phyloP scores from a whole-genome alignment of 2,888 invertebrate genomes.

The Merodon equestris region DNA sequence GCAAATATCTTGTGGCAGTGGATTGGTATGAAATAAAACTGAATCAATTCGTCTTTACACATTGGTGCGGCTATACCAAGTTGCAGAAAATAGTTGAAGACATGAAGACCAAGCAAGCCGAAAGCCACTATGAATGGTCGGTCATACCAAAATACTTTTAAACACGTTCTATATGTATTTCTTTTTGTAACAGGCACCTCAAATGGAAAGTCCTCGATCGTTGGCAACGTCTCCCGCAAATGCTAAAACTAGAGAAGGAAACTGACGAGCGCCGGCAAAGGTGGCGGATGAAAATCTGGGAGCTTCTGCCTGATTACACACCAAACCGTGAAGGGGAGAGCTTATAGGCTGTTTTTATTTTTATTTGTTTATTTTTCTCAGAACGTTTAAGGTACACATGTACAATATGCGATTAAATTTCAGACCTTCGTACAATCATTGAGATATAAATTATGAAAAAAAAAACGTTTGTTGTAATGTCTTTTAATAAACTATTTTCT shows the following conservation, averaged over 20 bases:
- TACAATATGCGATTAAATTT: too few species aligned
- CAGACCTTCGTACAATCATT: too few species aligned
- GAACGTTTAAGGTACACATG: too few species aligned
- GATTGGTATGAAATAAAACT: conserved; percentile 85
- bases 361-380: too few species aligned
- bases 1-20: conserved; percentile 84
- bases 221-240: conserved; percentile 84
- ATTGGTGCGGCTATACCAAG: conserved; percentile 79
- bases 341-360: too few species aligned
- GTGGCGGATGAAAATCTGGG: conserved; percentile 86
- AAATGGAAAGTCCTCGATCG: conserved; percentile 80
- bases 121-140: conserved; percentile 78
- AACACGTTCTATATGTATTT: too few species aligned
- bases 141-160: conserved; percentile 6
- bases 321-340: conserved; percentile 76
- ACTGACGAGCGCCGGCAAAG: conserved; percentile 84
- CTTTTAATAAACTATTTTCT: too few species aligned
- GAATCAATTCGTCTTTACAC: conserved; percentile 80
- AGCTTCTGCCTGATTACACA: conserved; percentile 85
- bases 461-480: too few species aligned
- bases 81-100: conserved; percentile 79
- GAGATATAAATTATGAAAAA: too few species aligned
- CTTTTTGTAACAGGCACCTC: conserved; percentile 77
- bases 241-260: conserved; percentile 83
- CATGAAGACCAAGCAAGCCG: conserved; percentile 78